Evolutionary conservation across 1,140 invertebrate genomes (phyloP).

Genomic region (Wiebesia pumilae): DNA sequence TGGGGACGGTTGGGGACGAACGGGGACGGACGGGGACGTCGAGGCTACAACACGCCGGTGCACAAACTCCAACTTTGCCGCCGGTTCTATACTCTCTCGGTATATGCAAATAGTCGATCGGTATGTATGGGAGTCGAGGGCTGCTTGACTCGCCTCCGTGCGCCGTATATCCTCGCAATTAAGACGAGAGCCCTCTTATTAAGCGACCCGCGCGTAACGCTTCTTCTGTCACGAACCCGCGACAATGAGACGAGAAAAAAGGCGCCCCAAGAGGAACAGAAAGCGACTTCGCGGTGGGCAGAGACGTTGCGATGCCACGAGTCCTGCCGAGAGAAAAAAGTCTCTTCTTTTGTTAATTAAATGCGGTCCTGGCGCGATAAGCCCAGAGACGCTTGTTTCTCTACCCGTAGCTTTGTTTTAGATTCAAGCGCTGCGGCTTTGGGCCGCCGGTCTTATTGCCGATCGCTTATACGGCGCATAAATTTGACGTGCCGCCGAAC

Average conservation of each 20-base stretch:
- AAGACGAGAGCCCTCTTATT: conserved; percentile 31
- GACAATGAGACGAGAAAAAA: background rate
- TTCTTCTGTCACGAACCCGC: background rate
- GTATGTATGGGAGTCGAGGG: background rate
- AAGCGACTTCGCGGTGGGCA: background rate
- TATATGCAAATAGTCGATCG: conserved; percentile 13
- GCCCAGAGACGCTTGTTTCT: too few species aligned
- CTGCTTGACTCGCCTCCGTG: background rate
- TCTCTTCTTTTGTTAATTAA: conserved; percentile 15
- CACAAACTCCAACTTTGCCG: background rate
- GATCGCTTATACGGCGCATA: background rate
- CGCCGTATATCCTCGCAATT: conserved; percentile 29
- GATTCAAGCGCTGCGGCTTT: background rate
- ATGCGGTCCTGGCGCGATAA: background rate
- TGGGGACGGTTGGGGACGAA: background rate
- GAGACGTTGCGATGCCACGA: background rate
- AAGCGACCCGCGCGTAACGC: conserved; percentile 4
- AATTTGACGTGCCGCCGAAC: background rate
- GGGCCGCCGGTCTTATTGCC: too few species aligned
- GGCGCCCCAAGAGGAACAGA: background rate
- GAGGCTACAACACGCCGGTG: background rate
- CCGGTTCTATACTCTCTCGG: background rate
- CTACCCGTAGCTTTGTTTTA: background rate
- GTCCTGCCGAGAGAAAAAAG: background rate
- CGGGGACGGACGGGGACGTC: background rate